These are phyloP conservation scores for Arremon brunneinucha DNA, from an alignment of 2,797 vertebrate species.

Conservation along the genomic window DNA sequence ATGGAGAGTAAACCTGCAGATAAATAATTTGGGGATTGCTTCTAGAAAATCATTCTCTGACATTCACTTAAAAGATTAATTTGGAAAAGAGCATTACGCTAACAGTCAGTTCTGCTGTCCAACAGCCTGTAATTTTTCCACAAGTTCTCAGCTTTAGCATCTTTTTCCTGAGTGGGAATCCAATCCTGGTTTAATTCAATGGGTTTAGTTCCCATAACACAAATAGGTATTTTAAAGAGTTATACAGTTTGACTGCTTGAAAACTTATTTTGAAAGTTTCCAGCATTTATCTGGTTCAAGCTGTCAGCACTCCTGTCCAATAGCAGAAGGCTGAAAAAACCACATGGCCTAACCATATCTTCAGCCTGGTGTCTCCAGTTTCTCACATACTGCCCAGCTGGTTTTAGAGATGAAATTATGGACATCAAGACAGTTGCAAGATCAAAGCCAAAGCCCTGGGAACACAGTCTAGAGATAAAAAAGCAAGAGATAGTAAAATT, in stretches of 20 bases:
- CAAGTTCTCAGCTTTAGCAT: not conserved
- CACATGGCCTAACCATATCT: not conserved
- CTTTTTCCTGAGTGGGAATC: not conserved
- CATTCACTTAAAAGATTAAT: not conserved
- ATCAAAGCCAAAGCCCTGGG: not conserved
- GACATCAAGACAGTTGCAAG: not conserved
- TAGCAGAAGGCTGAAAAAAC: not conserved
- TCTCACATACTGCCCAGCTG: accelerated
- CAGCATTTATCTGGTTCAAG: not conserved
- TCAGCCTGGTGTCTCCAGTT: not conserved
- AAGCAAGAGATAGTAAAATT: not conserved
- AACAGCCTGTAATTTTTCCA: not conserved
- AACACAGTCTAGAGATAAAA: not conserved
- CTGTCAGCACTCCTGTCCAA: not conserved
- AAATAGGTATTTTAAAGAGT: not conserved
- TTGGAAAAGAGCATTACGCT: not conserved
- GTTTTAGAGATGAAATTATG: not conserved
- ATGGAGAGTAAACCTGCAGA: not conserved
- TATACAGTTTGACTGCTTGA: not conserved
- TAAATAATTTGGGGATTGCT: not conserved
- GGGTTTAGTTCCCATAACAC: not conserved
- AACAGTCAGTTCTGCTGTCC: not conserved
- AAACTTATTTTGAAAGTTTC: not conserved
- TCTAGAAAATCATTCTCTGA: not conserved
- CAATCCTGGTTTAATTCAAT: not conserved